Evolutionary conservation across 2,797 vertebrate genomes (phyloP), one percentile per base, ranked within the genome.

Genomic region (Helarctos malayanus): DNA sequence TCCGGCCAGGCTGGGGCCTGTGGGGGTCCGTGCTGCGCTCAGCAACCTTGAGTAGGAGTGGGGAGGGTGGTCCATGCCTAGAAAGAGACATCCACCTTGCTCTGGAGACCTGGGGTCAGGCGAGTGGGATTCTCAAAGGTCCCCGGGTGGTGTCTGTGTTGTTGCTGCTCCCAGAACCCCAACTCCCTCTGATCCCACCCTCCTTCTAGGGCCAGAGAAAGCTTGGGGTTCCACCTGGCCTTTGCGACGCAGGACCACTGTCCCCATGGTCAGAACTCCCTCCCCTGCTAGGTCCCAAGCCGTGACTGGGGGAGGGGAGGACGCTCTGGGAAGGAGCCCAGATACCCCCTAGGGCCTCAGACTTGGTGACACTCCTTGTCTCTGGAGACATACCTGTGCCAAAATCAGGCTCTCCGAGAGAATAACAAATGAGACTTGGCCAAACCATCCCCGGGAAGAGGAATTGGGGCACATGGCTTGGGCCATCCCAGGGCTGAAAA

Each of bases 231-330:
- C 49, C 0, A 3, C 49, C 18, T 0, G 0, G 32, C 29, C 38
- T 35, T 23, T 7, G 32, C 68, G 16, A 19, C 18, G 38, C 16
- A 15, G 6, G 49, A 35, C 45, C 10, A 4, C 19, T 1, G 9
- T 54, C 52, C 71, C 54, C 35, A 1, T 0, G 18, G 25, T 12
- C 61, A 76, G 29, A 57, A 12, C 7, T 13, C 65, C 25, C 11
- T 35, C 69, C 35, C 25, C 27, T 21, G 35, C 47, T 35, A 65
- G 63, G 11, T 27, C 18, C 65, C 7, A 69, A 52, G 29, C 38
- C 38, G 3, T n/a, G n/a, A 23, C 3, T 13, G 19, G 27, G 21
- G 21, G 18, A 4, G 21, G 5, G 0, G 1, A 16, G 12, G 15
- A 10, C 9, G 4, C 81, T 54, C 41, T 0, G 4, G 76, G 45